Evolutionary conservation across 2,888 invertebrate genomes (phyloP).

Genomic region (Epicampocera succincta): DNA sequence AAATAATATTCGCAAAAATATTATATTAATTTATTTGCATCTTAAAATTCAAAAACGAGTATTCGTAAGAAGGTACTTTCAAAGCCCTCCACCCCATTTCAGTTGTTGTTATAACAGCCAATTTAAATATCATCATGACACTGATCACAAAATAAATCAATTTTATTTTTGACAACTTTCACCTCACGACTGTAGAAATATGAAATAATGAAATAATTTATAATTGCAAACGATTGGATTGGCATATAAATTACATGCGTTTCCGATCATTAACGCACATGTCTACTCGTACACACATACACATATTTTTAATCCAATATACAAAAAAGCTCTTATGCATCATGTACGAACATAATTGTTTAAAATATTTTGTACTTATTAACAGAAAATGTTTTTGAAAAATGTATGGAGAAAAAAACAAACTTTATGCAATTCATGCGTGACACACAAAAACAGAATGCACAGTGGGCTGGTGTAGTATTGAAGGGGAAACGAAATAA

Average conservation of each 20-base stretch:
- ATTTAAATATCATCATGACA: slow-evolving; percentile 14
- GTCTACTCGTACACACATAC: neutral
- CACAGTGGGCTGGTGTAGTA: too few relatives aligned
- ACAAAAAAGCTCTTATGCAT: neutral
- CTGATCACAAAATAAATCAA: slow-evolving; percentile 30
- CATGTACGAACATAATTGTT: slow-evolving; percentile 4
- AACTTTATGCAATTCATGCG: too few relatives aligned
- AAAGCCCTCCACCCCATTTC: too few relatives aligned
- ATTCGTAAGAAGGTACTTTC: too few relatives aligned
- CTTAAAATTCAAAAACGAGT: too few relatives aligned
- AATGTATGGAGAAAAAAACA: too few relatives aligned
- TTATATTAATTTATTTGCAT: too few relatives aligned
- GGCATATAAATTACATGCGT: slow-evolving; percentile 36
- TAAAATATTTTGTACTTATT: neutral
- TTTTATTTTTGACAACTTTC: slow-evolving; percentile 52
- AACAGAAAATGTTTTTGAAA: too few relatives aligned
- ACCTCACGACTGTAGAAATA: slow-evolving; percentile 35
- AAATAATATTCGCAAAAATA: too few relatives aligned
- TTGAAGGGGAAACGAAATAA: too few relatives aligned
- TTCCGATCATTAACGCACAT: slow-evolving; percentile 9
- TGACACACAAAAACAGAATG: too few relatives aligned
- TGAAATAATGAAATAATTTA: slow-evolving; percentile 27
- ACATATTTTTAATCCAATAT: neutral
- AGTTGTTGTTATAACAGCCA: slow-evolving; percentile 32
- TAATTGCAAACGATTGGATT: slow-evolving; percentile 26